Evolutionary conservation across 2,888 invertebrate genomes (phyloP).

Genomic region (Serripes groenlandicus): DNA sequence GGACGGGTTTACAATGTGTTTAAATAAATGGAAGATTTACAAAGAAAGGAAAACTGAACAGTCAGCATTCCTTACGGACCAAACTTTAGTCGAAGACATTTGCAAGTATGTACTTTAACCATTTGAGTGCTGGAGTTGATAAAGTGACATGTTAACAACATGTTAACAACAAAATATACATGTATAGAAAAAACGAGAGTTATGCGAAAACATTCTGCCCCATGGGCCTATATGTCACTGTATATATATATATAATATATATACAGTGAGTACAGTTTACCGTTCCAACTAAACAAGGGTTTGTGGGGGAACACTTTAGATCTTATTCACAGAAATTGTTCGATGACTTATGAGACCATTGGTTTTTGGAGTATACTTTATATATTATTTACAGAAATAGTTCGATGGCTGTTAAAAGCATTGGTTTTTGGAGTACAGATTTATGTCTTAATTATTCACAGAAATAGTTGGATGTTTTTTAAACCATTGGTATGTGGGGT

Average conservation of each 20-base stretch:
- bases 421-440: too few species aligned
- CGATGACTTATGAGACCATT: too few species aligned
- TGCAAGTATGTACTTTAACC: neutral
- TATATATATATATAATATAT: neutral
- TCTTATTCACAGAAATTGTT: too few species aligned
- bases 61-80: neutral
- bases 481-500: too few species aligned
- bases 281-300: neutral
- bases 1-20: neutral
- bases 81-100: conserved; percentile 3
- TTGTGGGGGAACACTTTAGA: too few species aligned
- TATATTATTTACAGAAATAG: too few species aligned
- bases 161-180: neutral
- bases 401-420: too few species aligned
- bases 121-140: neutral
- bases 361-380: too few species aligned
- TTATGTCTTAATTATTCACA: too few species aligned
- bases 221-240: neutral
- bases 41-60: neutral
- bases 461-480: too few species aligned
- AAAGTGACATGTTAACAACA: neutral
- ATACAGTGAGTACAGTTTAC: too few species aligned
- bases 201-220: neutral
- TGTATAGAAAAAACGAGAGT: neutral
- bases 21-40: neutral